Evolutionary conservation across 2,113 vertebrate species (phyloP).

Genomic region (Bubalus kerabau): DNA sequence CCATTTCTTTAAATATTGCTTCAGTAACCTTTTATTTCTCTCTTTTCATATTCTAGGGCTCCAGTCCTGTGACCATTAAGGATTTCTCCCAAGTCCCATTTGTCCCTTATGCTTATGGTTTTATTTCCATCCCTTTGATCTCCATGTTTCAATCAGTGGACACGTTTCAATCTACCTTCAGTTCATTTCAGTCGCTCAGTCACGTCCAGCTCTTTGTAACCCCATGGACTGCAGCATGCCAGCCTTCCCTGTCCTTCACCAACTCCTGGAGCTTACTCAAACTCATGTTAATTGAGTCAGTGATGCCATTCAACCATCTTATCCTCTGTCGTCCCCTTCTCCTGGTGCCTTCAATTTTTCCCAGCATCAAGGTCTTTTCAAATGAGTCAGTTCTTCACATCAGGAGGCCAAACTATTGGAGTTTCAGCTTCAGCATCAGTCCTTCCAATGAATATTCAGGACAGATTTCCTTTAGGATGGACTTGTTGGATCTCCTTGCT

Average conservation of each 20-base stretch:
- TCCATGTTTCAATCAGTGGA: neutral
- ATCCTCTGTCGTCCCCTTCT: neutral
- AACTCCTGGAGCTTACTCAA: neutral
- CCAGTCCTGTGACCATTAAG: neutral
- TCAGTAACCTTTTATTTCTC: neutral
- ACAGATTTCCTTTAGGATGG: neutral
- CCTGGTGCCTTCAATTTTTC: neutral
- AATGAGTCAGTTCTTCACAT: neutral
- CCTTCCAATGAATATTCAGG: neutral
- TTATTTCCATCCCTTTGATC: neutral
- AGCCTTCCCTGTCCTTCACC: neutral
- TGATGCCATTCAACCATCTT: neutral
- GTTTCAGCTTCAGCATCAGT: neutral
- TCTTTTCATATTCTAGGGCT: neutral
- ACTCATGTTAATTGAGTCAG: neutral
- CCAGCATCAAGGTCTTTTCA: neutral
- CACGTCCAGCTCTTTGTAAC: neutral
- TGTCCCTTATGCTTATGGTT: neutral
- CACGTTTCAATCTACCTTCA: neutral
- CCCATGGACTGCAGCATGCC: neutral
- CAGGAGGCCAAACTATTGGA: neutral
- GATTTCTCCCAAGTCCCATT: neutral
- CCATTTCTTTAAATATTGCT: neutral
- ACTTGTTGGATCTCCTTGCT: neutral
- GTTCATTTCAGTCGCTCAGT: neutral